These are phyloP conservation scores for Helicoverpa zea DNA, from an alignment of 1,140 invertebrate species.

Conservation along the genomic window DNA sequence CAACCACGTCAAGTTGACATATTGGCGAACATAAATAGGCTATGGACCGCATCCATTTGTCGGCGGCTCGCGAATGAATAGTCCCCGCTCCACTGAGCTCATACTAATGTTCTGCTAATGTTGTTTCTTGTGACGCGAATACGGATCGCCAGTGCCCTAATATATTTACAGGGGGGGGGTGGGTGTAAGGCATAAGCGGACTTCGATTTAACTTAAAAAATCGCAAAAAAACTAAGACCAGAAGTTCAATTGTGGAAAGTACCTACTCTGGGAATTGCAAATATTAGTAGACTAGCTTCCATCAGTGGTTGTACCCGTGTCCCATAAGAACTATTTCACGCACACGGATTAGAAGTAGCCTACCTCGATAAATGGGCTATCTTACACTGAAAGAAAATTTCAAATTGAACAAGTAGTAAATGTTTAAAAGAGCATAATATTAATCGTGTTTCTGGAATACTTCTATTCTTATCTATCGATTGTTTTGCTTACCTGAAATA, in stretches of 20 bases:
- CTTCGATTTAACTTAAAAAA: not conserved
- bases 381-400: too few relatives aligned
- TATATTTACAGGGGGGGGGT: slow-evolving; percentile 5
- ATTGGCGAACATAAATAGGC: not conserved
- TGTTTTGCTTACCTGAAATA: too few relatives aligned
- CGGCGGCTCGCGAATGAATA: not conserved
- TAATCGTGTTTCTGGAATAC: too few relatives aligned
- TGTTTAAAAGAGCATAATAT: too few relatives aligned
- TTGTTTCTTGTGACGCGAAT: slow-evolving; percentile 10
- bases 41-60: slow-evolving; percentile 16
- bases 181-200: not conserved
- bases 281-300: too few relatives aligned
- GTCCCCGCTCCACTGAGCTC: slow-evolving; percentile 9
- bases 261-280: too few relatives aligned
- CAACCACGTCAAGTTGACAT: not conserved
- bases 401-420: too few relatives aligned
- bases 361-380: not conserved
- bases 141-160: slow-evolving; percentile 21
- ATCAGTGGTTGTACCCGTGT: too few relatives aligned
- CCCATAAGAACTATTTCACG: too few relatives aligned
- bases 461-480: too few relatives aligned
- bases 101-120: slow-evolving; percentile 29
- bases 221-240: not conserved
- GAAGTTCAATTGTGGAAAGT: too few relatives aligned
- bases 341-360: too few relatives aligned